A percentile compares a stretch with the other conserved stretches of the same genome.
These are phyloP conservation scores for Rhinopomastus cyanomelas DNA, from an alignment of 2,113 vertebrate genomes.

Conservation along the genomic window DNA sequence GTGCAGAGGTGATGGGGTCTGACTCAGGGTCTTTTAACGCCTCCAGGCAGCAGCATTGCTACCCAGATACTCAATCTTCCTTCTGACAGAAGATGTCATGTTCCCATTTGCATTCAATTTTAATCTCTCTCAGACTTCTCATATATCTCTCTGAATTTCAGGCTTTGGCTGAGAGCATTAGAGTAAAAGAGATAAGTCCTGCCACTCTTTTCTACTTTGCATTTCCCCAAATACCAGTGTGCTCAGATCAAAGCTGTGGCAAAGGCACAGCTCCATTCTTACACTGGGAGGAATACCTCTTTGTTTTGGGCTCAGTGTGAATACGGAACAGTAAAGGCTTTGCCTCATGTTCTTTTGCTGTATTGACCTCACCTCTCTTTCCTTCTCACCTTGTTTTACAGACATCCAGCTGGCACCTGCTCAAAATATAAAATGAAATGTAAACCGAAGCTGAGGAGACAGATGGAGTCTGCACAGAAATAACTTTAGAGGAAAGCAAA, in stretches of 20 bases:
- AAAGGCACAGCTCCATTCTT: neutral
- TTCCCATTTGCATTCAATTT: slow-evolving; percentile 22
- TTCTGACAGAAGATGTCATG: neutral
- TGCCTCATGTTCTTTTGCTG: neutral
- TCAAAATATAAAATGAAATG: neutral
- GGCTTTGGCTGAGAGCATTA: slow-evolving; percentile 8
- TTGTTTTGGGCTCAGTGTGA: neutral
- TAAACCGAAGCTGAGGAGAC: neutral
- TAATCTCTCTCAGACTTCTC: neutral
- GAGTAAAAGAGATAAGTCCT: neutral
- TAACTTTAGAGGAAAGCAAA: slow-evolving; percentile 7
- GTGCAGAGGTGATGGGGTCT: neutral
- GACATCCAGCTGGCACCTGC: neutral
- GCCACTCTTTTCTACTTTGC: neutral
- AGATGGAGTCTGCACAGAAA: slow-evolving; percentile 14
- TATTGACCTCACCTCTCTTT: neutral
- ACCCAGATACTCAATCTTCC: neutral
- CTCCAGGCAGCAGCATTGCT: neutral
- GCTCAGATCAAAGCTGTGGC: neutral
- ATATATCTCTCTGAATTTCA: neutral
- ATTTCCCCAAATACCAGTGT: neutral
- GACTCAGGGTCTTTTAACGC: neutral
- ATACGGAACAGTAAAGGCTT: neutral
- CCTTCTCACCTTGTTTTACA: neutral
- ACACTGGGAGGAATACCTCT: neutral